A percentile compares a stretch with the other conserved stretches of the same genome.
phyloP scores from a whole-genome alignment of 2,113 vertebrate species.

The Aviceda subcristata region DNA sequence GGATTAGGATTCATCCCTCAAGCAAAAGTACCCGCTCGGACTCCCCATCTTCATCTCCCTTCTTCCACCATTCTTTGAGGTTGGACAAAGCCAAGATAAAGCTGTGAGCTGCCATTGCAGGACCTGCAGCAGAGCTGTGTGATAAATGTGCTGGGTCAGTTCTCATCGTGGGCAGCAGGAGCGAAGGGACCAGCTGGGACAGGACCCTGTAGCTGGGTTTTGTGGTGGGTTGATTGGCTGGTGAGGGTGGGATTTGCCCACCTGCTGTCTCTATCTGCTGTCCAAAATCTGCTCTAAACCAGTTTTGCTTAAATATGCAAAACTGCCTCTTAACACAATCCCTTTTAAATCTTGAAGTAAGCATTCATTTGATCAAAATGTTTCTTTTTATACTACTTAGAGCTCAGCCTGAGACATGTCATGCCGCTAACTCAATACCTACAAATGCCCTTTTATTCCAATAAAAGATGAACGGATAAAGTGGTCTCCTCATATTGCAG shows the following conservation, averaged over 20 bases:
- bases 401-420: neutral
- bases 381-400: neutral
- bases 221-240: too few relatives aligned
- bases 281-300: neutral
- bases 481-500: neutral
- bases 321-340: neutral
- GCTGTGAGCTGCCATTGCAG: neutral
- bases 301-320: neutral
- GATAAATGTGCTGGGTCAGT: neutral
- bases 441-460: slow-evolving; percentile 17
- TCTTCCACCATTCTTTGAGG: neutral
- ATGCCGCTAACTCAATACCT: neutral
- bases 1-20: neutral
- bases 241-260: neutral
- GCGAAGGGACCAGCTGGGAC: neutral
- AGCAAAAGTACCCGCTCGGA: neutral
- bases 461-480: neutral
- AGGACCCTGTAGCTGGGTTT: neutral
- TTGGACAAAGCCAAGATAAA: neutral
- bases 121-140: neutral
- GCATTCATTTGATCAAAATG: neutral
- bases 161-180: neutral
- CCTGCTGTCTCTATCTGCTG: neutral
- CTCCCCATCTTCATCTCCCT: neutral
- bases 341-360: neutral